These are phyloP conservation scores for Cacatua alba DNA, from an alignment of 2,113 vertebrate genomes.

Conservation along the genomic window DNA sequence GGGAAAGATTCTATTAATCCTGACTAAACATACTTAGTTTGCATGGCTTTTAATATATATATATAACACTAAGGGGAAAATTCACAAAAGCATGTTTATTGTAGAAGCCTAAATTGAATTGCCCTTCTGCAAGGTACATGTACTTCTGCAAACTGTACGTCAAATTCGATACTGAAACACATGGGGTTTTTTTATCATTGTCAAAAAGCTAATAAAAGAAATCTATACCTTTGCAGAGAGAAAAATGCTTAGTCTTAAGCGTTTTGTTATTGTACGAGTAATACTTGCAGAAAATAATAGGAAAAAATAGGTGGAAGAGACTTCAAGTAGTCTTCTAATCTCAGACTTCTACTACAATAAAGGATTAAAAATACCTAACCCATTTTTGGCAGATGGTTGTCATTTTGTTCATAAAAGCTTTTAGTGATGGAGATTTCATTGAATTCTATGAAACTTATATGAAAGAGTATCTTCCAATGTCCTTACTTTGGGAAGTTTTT, in stretches of 20 bases:
- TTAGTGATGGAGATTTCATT: not conserved
- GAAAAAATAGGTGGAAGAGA: not conserved
- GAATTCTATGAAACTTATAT: not conserved
- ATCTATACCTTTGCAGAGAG: not conserved
- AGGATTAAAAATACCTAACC: conserved; percentile 1
- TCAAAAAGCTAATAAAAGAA: not conserved
- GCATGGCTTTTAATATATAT: not conserved
- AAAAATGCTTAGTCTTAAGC: not conserved
- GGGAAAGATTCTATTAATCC: not conserved
- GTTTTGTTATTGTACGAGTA: not conserved
- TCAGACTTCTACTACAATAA: not conserved
- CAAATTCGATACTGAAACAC: not conserved
- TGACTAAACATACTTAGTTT: not conserved
- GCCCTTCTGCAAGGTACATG: not conserved
- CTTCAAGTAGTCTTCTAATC: not conserved
- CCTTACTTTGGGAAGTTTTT: not conserved
- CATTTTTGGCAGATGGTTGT: not conserved
- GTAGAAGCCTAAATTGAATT: not conserved
- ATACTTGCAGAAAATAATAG: not conserved
- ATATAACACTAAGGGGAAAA: not conserved
- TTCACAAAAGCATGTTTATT: not conserved
- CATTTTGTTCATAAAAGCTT: not conserved
- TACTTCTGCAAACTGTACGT: not conserved
- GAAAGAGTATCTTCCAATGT: not conserved
- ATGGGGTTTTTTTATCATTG: not conserved